phyloP scores from a whole-genome alignment of 2,888 invertebrate species.

The Drosophila falleni region DNA sequence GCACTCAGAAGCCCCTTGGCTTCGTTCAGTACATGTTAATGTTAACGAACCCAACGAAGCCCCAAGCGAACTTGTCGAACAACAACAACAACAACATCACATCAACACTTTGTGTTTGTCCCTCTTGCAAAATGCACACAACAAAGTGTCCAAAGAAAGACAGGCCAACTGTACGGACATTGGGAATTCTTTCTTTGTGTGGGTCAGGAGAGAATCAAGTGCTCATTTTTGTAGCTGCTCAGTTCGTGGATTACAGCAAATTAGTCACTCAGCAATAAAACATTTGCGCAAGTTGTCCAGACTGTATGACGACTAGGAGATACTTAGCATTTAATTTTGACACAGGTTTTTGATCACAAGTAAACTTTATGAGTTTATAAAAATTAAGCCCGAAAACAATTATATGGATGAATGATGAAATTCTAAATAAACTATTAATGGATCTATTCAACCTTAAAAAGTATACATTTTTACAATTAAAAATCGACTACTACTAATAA shows the following conservation, averaged over 20 bases:
- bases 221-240: background rate
- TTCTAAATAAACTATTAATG: no score
- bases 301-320: background rate
- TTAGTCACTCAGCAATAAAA: constrained; percentile 5
- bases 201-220: background rate
- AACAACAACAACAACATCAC: constrained; percentile 19
- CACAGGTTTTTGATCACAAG: background rate
- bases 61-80: constrained; percentile 22
- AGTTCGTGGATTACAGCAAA: constrained; percentile 4
- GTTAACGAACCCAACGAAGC: constrained; percentile 74
- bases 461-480: no score
- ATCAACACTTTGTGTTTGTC: constrained; percentile 15
- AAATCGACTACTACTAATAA: no score
- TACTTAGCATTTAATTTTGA: background rate
- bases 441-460: no score
- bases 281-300: background rate
- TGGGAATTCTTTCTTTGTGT: constrained; percentile 16
- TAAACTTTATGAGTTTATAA: background rate
- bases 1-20: constrained; percentile 41
- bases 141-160: constrained; percentile 11
- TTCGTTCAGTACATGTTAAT: constrained; percentile 49
- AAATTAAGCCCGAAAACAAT: no score
- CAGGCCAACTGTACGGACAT: constrained; percentile 6
- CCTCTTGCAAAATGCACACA: constrained; percentile 48
- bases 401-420: no score